These are phyloP conservation scores for Otus scops DNA, from an alignment of 2,797 vertebrate species.

Conservation along the genomic window DNA sequence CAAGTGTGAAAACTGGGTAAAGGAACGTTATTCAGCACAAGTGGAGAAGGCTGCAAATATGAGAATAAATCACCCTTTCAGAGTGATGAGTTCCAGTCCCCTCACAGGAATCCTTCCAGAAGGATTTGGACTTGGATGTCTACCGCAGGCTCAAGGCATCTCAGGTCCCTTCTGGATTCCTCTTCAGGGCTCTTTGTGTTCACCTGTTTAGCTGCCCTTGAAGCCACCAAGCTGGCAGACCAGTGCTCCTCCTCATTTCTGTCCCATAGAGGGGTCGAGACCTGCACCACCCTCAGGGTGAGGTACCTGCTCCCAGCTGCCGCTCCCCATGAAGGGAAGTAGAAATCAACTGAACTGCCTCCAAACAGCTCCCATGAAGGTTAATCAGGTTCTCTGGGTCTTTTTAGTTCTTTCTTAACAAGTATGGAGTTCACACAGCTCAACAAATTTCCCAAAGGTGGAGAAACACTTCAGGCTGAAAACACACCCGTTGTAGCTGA, in stretches of 20 bases:
- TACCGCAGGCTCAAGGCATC: not conserved
- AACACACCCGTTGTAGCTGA: not conserved
- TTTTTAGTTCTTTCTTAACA: not conserved
- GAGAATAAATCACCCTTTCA: not conserved
- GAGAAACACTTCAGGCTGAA: not conserved
- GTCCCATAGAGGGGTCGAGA: rapidly evolving
- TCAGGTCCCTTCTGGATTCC: not conserved
- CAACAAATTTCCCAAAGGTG: not conserved
- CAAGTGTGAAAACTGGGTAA: not conserved
- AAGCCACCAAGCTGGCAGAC: not conserved
- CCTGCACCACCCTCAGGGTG: not conserved
- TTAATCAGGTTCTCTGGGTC: not conserved
- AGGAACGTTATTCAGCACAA: not conserved
- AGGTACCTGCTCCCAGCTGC: not conserved
- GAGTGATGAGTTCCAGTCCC: not conserved
- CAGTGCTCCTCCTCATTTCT: rapidly evolving
- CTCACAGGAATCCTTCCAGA: not conserved
- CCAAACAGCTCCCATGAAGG: not conserved
- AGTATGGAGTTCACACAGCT: not conserved
- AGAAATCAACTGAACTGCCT: not conserved
- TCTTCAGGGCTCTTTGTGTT: not conserved
- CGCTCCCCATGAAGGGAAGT: not conserved
- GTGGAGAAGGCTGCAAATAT: not conserved
- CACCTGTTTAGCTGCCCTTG: rapidly evolving
- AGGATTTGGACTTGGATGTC: not conserved